phyloP scores from a whole-genome alignment of 1,140 invertebrate species.

The Cotesia vestalis region DNA sequence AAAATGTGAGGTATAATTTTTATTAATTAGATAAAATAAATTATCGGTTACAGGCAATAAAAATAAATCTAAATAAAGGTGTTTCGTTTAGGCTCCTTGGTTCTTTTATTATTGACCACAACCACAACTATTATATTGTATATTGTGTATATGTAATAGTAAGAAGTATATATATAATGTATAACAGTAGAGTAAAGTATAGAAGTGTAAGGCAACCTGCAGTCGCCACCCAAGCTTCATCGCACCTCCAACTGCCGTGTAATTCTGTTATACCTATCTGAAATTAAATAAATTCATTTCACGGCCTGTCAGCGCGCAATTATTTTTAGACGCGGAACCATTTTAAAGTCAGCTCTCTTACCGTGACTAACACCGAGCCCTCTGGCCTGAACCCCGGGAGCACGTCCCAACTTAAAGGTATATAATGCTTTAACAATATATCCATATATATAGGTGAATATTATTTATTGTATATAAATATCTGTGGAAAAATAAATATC shows the following conservation, averaged over 20 bases:
- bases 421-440: slow-evolving; percentile 3
- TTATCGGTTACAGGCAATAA: background rate
- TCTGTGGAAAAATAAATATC: too few species aligned
- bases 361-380: slow-evolving; percentile 59
- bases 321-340: slow-evolving; percentile 62
- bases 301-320: slow-evolving; percentile 67
- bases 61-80: background rate
- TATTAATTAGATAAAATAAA: slow-evolving; percentile 8
- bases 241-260: slow-evolving; percentile 64
- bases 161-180: slow-evolving; percentile 19
- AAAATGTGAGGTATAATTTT: background rate
- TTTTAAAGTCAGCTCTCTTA: slow-evolving; percentile 56
- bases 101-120: too few species aligned
- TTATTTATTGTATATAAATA: too few species aligned
- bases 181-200: too few species aligned
- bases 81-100: too few species aligned
- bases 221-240: slow-evolving; percentile 57
- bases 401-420: slow-evolving; percentile 41
- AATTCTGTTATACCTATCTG: slow-evolving; percentile 65
- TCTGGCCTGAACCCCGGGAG: slow-evolving; percentile 52
- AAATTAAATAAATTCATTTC: slow-evolving; percentile 69
- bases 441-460: too few species aligned
- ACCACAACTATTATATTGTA: too few species aligned
- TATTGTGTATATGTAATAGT: too few species aligned
- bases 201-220: slow-evolving; percentile 45